Evolutionary conservation across 2,113 vertebrate species (phyloP), one percentile per base, ranked within the genome.

Genomic region (Brienomyrus longianalis): DNA sequence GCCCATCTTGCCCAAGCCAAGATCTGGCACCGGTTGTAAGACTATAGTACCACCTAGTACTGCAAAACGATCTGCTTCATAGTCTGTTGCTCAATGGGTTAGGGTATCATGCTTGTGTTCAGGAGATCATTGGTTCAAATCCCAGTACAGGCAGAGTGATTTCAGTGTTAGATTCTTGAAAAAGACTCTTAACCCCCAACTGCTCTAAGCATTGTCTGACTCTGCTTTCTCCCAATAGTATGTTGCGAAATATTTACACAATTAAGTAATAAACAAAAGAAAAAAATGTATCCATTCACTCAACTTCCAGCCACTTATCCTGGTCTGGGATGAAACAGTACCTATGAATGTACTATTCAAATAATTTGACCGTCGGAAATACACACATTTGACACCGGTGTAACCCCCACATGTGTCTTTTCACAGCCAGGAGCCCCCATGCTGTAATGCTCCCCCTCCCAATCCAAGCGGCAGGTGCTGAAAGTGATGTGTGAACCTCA

Each of bases 401-500:
- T 74, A 74, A 11, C 13, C 3, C 0, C 31, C 23, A 70, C 27
- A 31, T 11, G 9, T 3, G 39, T 17, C 13, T n/a, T 17, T n/a
- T 39, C 39, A 39, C 39, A 39, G 39, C 39, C 39, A 39, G 39
- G 39, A 39, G 39, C 39, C 39, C 6, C 83, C 19, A 17, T 23
- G 19, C 4, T 48, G 83, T 23, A 5, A 50, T 8, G 48, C 17
- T 19, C 31, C 52, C 5, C 23, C 45, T 7, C 17, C 17, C 31
- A 17, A 23, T 23, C 1, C 2, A 77, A n/a, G 88, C 7, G 1
- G 52, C 5, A 89, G 91, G 90, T 93, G 89, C 91, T 90, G 90
- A 43, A 92, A 92, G 92, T 91, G 80, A 1, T 13, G 7, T 1
- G 31, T 17, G 15, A 43, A 91, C 88, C 93, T 93, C 91, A 93